Conservation (phyloP, 2,113 vertebrate genomes). For the Pollimyrus isidori region DNA sequence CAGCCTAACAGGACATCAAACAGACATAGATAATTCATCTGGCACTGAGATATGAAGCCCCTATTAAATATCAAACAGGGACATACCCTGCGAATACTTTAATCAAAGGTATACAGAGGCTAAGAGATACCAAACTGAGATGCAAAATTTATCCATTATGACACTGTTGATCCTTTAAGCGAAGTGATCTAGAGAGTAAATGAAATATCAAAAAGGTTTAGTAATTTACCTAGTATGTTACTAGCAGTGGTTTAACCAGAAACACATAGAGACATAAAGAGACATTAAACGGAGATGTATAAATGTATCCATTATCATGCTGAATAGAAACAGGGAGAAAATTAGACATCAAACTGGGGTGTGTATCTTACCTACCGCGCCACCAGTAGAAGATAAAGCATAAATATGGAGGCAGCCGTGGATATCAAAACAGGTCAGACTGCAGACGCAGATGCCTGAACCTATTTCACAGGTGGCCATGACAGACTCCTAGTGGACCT, state of each 20-base stretch:
- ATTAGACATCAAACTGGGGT: background rate
- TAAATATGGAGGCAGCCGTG: background rate
- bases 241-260: background rate
- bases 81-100: background rate
- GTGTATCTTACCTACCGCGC: background rate
- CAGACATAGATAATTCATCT: background rate
- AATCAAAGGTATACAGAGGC: slow-evolving; percentile 1
- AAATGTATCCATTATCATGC: background rate
- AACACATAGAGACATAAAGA: background rate
- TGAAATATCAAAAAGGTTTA: background rate
- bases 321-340: background rate
- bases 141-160: background rate
- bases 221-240: background rate
- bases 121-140: background rate
- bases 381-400: background rate
- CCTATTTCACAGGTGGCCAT: background rate
- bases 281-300: background rate
- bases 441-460: background rate
- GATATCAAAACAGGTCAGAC: background rate
- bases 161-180: background rate
- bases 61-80: background rate
- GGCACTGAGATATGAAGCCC: background rate
- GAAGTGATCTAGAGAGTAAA: background rate
- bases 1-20: background rate
- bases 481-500: background rate